Conservation (phyloP, 2,113 vertebrate species). For the Solea senegalensis region DNA sequence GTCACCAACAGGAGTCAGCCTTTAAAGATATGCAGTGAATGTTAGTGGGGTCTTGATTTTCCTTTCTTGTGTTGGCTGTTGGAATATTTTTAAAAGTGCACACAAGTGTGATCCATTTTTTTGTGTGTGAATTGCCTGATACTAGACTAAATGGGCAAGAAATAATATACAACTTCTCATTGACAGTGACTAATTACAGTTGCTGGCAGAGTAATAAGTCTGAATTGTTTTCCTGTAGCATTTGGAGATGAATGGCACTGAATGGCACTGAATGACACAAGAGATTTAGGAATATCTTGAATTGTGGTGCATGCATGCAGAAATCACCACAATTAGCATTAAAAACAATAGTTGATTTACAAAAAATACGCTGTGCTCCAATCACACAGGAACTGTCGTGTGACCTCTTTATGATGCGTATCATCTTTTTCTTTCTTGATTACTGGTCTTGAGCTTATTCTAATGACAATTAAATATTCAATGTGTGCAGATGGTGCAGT, state of each 20-base stretch:
- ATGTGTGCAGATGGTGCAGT: constrained; percentile 69
- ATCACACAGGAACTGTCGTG: constrained; percentile 55
- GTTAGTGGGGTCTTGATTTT: constrained; percentile 8
- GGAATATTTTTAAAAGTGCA: constrained; percentile 18
- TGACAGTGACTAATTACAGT: constrained; percentile 49
- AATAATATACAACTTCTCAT: constrained; percentile 43
- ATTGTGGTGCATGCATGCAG: constrained; percentile 47
- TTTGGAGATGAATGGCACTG: constrained; percentile 44
- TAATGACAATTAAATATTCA: constrained; percentile 75
- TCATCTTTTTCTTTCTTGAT: constrained; percentile 69
- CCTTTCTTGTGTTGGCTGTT: constrained; percentile 18
- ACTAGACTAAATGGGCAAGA: constrained; percentile 40
- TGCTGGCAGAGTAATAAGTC: constrained; percentile 42
- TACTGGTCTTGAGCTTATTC: constrained; percentile 63
- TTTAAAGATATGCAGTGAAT: constrained; percentile 5
- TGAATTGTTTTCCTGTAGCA: constrained; percentile 45
- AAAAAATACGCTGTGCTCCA: constrained; percentile 54
- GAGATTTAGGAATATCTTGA: constrained; percentile 58
- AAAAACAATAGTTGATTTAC: constrained; percentile 61
- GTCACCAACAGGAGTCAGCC: constrained; percentile 21
- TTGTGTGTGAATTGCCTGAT: constrained; percentile 17
- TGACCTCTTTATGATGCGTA: constrained; percentile 51
- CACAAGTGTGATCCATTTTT: constrained; percentile 14
- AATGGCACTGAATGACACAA: constrained; percentile 50
- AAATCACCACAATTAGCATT: constrained; percentile 65